These are phyloP conservation scores for Parauchenoglanis punctatus DNA, from an alignment of 2,797 vertebrate species.

Conservation along the genomic window DNA sequence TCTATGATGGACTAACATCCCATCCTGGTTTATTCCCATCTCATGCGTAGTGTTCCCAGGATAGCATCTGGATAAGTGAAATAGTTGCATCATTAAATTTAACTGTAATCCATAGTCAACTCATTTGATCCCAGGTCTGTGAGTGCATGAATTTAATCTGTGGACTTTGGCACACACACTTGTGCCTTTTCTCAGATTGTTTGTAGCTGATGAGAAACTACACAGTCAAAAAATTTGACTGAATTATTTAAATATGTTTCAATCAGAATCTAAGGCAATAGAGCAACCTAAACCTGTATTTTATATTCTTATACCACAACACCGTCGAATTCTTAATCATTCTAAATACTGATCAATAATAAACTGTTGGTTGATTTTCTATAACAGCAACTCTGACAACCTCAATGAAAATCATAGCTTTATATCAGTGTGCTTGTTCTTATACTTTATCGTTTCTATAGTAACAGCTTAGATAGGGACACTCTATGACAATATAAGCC, in stretches of 20 bases:
- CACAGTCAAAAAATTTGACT: background rate
- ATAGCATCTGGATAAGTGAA: background rate
- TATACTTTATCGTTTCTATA: background rate
- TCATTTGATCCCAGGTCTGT: background rate
- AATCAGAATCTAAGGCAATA: background rate
- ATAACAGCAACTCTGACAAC: background rate
- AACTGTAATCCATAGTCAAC: too few species aligned
- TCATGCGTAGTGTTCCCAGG: background rate
- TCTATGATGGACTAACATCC: background rate
- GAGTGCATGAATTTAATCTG: background rate
- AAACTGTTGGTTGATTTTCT: background rate
- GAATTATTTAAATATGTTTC: background rate
- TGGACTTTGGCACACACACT: background rate
- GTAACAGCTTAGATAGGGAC: background rate
- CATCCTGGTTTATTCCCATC: background rate
- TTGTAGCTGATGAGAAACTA: background rate
- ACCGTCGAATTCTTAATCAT: background rate
- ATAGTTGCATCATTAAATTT: background rate
- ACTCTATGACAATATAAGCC: background rate
- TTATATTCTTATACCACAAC: background rate
- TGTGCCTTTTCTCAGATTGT: background rate
- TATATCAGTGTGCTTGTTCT: background rate
- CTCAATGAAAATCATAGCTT: background rate
- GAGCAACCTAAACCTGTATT: background rate
- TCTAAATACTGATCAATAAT: background rate